These are phyloP conservation scores for Amblyteles armatorius DNA, from an alignment of 2,888 invertebrate species.

Conservation along the genomic window DNA sequence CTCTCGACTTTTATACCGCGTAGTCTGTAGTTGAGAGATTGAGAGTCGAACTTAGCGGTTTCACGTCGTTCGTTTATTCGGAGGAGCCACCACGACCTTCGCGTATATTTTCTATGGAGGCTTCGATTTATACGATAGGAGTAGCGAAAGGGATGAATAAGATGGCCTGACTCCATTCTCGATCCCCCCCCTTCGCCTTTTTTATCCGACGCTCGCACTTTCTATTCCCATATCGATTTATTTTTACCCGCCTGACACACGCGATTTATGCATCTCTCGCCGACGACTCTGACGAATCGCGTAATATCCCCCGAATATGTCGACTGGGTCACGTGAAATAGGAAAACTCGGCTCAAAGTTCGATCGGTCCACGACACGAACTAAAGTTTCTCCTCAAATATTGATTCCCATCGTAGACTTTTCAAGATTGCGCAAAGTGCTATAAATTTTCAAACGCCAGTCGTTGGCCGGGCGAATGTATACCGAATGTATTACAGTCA, in stretches of 20 bases:
- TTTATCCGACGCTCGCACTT: background rate
- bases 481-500: background rate
- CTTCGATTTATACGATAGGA: conserved; percentile 32
- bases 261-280: conserved; percentile 38
- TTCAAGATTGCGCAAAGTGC: background rate
- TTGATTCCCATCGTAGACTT: conserved; percentile 37
- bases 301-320: conserved; percentile 27
- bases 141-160: conserved; percentile 30
- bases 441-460: background rate
- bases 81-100: background rate
- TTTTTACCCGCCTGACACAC: conserved; percentile 10
- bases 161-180: conserved; percentile 22
- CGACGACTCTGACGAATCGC: conserved; percentile 19
- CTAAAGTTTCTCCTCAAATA: conserved; percentile 45
- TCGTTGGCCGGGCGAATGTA: background rate
- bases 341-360: conserved; percentile 18
- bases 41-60: conserved; percentile 13
- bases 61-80: background rate
- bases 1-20: conserved; percentile 33
- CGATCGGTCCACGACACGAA: conserved; percentile 31
- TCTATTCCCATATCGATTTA: conserved; percentile 41
- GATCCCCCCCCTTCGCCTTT: background rate
- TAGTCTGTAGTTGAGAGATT: conserved; percentile 18
- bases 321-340: conserved; percentile 15
- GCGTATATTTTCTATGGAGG: conserved; percentile 29